A percentile compares a stretch with the other conserved stretches of the same genome.
Evolutionary conservation across 2,888 invertebrate genomes (phyloP).

Genomic region (Brenthis ino): DNA sequence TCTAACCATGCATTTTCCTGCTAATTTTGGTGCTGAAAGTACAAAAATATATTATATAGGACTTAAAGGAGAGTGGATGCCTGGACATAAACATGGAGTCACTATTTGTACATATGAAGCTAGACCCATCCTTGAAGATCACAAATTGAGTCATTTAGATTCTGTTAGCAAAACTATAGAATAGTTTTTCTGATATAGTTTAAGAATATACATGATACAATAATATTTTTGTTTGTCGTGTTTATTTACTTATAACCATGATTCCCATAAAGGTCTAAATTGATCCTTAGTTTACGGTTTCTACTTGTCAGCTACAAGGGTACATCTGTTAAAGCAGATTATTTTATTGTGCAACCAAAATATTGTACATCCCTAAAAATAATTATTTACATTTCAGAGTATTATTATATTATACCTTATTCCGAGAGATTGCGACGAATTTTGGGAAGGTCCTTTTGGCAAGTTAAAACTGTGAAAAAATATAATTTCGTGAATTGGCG

Average conservation of each 20-base stretch:
- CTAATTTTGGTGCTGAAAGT: slow-evolving; percentile 92
- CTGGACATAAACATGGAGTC: slow-evolving; percentile 93
- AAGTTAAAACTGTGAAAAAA: too few species aligned
- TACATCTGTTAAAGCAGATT: too few species aligned
- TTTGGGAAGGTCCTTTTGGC: too few species aligned
- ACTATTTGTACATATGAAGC: slow-evolving; percentile 96
- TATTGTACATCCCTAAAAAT: too few species aligned
- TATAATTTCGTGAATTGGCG: too few species aligned
- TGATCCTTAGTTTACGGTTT: too few species aligned
- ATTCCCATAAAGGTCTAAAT: not conserved
- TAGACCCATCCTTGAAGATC: slow-evolving; percentile 92
- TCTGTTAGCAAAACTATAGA: slow-evolving; percentile 80
- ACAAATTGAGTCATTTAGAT: slow-evolving; percentile 87
- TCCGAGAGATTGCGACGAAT: too few species aligned
- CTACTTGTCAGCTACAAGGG: too few species aligned
- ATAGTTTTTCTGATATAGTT: not conserved
- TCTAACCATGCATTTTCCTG: slow-evolving; percentile 94
- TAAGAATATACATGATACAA: not conserved
- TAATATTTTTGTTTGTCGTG: not conserved
- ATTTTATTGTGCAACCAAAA: too few species aligned
- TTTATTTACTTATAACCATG: not conserved
- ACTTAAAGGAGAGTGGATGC: slow-evolving; percentile 94
- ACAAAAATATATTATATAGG: slow-evolving; percentile 97
- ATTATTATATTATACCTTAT: too few species aligned
- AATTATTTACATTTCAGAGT: too few species aligned